Base-by-base conservation (phyloP, 1,140 invertebrate species). In the Drosophila eugracilis region DNA sequence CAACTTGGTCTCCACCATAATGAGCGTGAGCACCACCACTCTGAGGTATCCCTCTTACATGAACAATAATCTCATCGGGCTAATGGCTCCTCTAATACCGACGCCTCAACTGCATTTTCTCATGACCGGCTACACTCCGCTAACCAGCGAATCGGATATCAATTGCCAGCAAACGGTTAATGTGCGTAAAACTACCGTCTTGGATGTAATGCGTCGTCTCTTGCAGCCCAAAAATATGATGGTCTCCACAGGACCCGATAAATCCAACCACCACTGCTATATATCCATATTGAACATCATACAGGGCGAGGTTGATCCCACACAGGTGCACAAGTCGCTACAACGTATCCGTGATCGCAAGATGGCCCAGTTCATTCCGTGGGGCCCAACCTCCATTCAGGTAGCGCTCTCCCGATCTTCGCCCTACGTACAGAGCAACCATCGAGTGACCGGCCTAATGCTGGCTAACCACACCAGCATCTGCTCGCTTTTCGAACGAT, bases 171-270 rank as follows among this genome's bases (percentile, higher is more conserved):
- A 70, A 55, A 63, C 80, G 0, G 77, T 78, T 1, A 91, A 91
- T 58, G 80, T 91, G 6, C 86, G 90, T 4, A 91, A 91, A 48
- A 91, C 91, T 6, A 91, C 91, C 1, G 91, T 91, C 4, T 14
- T 91, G 21, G 91, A 91, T 30, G 90, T 91, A 4, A 91, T 91
- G 91, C 75, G 90, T 0, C 80, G 98, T 55, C 93, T 99, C 14
- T 92, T 99, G 10, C 98, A 99, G 92, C 98, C 98, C 3, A 99
- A 99, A 93, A 99, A 99, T 92, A 99, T 99, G 98, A 99, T 99
- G 98, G 99, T 99, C 1, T 99, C 98, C 0, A 98, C 98, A 17
- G 96, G 96, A 19, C 94, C 96, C 0, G 97, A 98, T 91, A 94
- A 96, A 84, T 96, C 95, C 77, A 95, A 96, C 57, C 95, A 97